Base-by-base conservation (phyloP, 2,113 vertebrate species). In the Synchiropus splendidus region DNA sequence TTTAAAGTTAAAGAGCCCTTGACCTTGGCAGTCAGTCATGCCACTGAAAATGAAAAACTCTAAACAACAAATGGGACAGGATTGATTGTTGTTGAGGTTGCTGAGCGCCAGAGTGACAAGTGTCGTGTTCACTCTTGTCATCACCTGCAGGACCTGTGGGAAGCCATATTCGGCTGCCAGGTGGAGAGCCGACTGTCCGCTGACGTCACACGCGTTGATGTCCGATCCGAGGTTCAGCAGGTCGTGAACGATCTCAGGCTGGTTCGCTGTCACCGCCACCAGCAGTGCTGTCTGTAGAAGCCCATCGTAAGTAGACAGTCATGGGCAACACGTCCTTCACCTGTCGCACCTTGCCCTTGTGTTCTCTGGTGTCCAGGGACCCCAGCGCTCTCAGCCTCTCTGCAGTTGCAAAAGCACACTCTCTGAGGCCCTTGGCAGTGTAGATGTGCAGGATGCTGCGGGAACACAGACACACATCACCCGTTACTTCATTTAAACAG, bases 251-350 rank as follows among this genome's bases (percentile, higher is more conserved):
- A 94, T 90, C 18, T 85, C 83, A 0, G 90, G 79, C 54, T 92
- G 89, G 66, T 94, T 90, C 51, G 91, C 91, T 0, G 90, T 79
- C 16, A 89, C 90, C 0, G 90, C 90, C 48, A 94, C 91, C 48
- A 94, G 72, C 48, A 94, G 74, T 34, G 91, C 88, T 13, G 90
- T 90, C 91, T 94, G 65, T 33, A 13, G 5, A 48, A 21, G 30
- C 33, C 67, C 17, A 51, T 14, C 13, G 2, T 36, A 12, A 2
- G 31, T 1, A 38, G 4, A 35, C n/a, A n/a, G n/a, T n/a, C n/a
- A n/a, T n/a, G 18, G 21, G 36, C 14, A 14, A 9, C 36, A 17
- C 16, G 14, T 9, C 1, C 1, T 39, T 16, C 39, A 36, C 32
- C 17, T 0, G 12, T 60, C 13, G 49, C 58, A 94, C 91, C 87